Evolutionary conservation across 2,113 vertebrate species (phyloP), one percentile per base, ranked within the genome.

Genomic region (Colistium nudipinnis): DNA sequence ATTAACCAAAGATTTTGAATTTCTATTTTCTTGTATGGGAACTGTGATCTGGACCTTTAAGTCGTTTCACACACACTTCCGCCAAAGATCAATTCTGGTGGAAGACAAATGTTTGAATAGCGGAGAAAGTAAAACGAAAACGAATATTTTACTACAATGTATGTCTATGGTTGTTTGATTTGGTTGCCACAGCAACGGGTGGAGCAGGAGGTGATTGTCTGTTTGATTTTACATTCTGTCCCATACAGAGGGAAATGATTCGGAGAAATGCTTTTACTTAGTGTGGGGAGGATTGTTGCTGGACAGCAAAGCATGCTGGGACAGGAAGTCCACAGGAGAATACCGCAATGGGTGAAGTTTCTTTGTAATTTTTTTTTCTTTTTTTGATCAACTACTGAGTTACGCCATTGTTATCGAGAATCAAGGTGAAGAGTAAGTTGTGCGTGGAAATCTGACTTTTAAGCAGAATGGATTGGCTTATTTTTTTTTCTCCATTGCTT

Each of bases 221-320:
- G 74, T 72, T 79, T 72, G 60, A 83, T 63, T 66, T 74, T 33
- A 72, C 45, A 28, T 45, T 69, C 20, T 24, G 45, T 60, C 57
- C 27, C 54, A 56, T 69, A 17, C 49, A 70, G 41, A 70, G n/a
- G 11, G 19, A 68, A 61, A 63, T 20, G 48, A 69, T 57, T 30
- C 1, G 11, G 62, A 59, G 48, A 72, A 81, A 66, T 70, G 48
- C 52, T 84, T 80, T 76, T 20, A 71, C 66, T 76, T 70, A 70
- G 60, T 48, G 59, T 66, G 68, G 73, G 74, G 68, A 76, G 90
- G 88, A 94, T 96, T 95, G 94, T 96, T 96, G 94, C 94, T 94
- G 92, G 94, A 93, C 94, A 94, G 92, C 93, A 90, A 90, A 90
- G 83, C 81, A 86, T 68, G 67, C 63, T 44, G 54, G 73, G 81